Base-by-base conservation (phyloP, 1,140 invertebrate genomes). In the Antheraea pernyi region DNA sequence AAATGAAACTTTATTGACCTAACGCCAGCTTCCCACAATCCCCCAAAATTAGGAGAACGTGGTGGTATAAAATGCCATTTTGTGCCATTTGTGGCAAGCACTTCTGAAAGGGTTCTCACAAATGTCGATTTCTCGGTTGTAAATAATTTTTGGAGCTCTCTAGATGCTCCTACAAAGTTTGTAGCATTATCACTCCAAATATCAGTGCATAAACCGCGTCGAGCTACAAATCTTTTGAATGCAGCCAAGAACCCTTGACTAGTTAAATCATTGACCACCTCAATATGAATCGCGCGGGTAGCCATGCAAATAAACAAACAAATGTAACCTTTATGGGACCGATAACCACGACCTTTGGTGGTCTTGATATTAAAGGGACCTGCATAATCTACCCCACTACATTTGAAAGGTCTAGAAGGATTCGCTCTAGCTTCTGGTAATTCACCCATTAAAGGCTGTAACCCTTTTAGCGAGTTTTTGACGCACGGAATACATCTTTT, bases 121-220 rank as follows among this genome's bases (percentile, higher is more conserved):
- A 71, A 18, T 3, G 19, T 36, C 7, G 53, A 66, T 18, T 64
- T n/a, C 7, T 46, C 60, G 10, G 10, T n/a, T 37, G 61, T 16
- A 39, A 79, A 70, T 19, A 73, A 37, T 16, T 48, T 11, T 18
- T 36, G 39, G 7, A 80, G 58, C 66, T 78, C 76, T 22, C 69
- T 22, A 1, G 63, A 59, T 3, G 75, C 75, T 0, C 70, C 74
- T 0, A 69, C 63, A 64, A 83, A 80, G 22, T 74, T 80, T 0
- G 77, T 81, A 0, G 71, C 76, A 64, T 75, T 72, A 59, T 83
- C 81, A 18, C 73, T 76, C 13, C 66, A 77, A 2, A 83, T n/a
- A 8, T 70, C 36, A 7, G 22, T 18, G 19, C 19, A 42, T 65
- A 65, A 10, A 11, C 75, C 75, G 19, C 75, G 48, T 0, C 80